These are phyloP conservation scores for Mimas tiliae DNA, from an alignment of 2,888 invertebrate species.

Conservation along the genomic window DNA sequence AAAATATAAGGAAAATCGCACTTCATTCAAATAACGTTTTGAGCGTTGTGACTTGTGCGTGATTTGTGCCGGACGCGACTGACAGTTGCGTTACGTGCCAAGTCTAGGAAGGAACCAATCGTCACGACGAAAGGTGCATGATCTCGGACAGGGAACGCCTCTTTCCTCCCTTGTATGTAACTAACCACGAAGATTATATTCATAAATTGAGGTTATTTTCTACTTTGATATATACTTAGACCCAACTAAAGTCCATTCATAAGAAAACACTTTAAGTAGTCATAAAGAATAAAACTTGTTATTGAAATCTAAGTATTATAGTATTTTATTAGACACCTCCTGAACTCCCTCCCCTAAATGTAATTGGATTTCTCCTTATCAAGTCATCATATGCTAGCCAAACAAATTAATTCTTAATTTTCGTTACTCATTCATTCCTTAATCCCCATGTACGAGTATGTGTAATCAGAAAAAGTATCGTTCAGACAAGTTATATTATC, in stretches of 20 bases:
- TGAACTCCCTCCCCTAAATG: not conserved
- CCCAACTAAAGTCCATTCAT: not conserved
- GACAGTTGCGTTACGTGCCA: conserved; percentile 16
- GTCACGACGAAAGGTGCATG: conserved; percentile 23
- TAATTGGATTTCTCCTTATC: not conserved
- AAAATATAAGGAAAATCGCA: conserved; percentile 18
- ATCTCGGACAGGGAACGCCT: conserved; percentile 6
- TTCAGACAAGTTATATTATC: not conserved
- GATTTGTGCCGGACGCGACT: conserved; percentile 20
- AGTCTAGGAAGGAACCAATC: conserved; percentile 23
- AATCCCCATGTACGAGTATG: too few species aligned
- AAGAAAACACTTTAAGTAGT: not conserved
- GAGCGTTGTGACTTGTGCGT: conserved; percentile 22
- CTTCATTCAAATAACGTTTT: conserved; percentile 17
- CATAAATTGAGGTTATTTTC: not conserved
- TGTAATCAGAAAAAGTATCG: not conserved
- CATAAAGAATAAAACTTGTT: too few species aligned
- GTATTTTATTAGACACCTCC: too few species aligned
- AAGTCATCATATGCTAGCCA: too few species aligned
- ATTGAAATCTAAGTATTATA: too few species aligned
- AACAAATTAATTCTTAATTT: too few species aligned
- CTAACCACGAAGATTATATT: conserved; percentile 7
- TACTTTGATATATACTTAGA: not conserved
- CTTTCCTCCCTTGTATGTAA: conserved; percentile 10
- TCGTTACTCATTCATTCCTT: too few species aligned